Conservation (phyloP, 2,797 vertebrate genomes). For the Chlorospingus flavigularis region DNA sequence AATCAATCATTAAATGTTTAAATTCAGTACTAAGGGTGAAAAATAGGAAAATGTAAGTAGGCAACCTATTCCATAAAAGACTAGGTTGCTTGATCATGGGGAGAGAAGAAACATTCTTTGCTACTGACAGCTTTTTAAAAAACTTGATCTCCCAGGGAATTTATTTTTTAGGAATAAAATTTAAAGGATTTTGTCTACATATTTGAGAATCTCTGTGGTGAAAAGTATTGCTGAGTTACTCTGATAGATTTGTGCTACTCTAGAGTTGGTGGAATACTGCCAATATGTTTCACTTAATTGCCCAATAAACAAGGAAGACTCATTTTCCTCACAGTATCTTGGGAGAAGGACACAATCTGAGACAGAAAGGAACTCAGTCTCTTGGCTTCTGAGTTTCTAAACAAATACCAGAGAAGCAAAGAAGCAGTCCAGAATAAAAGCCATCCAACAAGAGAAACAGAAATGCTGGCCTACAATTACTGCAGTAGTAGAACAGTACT, state of each 20-base stretch:
- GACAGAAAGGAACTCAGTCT: not conserved
- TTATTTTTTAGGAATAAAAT: not conserved
- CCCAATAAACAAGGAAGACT: not conserved
- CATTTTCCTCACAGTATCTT: not conserved
- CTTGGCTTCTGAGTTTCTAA: not conserved
- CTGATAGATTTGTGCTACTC: not conserved
- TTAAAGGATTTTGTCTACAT: not conserved
- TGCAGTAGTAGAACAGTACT: not conserved
- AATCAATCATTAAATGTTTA: conserved; percentile 60
- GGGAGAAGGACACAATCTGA: not conserved
- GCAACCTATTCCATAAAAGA: not conserved
- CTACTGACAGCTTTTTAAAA: not conserved
- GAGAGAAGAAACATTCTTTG: not conserved
- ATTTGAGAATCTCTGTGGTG: not conserved
- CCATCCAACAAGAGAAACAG: not conserved
- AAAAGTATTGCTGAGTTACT: not conserved
- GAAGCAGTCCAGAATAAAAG: not conserved
- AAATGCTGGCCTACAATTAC: not conserved
- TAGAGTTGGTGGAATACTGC: not conserved
- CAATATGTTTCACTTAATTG: not conserved
- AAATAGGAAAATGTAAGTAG: conserved; percentile 17
- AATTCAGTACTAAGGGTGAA: conserved; percentile 22
- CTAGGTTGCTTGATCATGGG: not conserved
- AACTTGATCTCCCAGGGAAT: not conserved
- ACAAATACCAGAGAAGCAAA: not conserved